Conservation (phyloP, 53 echinoderm and acorn worm genomes). For the Antedon mediterranea region DNA sequence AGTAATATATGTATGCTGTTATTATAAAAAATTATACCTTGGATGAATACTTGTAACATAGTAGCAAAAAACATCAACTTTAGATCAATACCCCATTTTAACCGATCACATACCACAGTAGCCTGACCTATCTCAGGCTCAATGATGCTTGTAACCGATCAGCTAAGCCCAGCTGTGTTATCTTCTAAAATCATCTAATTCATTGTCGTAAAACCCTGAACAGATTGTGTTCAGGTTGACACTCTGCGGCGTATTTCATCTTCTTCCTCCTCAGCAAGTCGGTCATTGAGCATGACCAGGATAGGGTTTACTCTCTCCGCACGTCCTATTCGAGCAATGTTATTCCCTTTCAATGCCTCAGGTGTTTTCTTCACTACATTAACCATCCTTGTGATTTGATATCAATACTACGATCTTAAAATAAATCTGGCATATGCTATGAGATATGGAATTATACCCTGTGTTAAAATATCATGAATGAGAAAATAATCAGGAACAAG, state of each 20-base stretch:
- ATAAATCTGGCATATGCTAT: neutral
- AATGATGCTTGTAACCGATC: neutral
- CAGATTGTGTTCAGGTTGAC: neutral
- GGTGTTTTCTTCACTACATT: neutral
- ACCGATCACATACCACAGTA: neutral
- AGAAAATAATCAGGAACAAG: no score
- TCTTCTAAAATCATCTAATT: conserved; percentile 1
- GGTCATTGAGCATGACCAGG: neutral
- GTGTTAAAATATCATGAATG: neutral
- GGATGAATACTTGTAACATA: no score
- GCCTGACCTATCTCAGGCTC: neutral
- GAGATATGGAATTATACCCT: neutral
- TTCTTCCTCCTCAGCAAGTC: neutral
- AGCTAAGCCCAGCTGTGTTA: neutral
- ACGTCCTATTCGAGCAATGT: neutral
- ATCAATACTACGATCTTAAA: neutral
- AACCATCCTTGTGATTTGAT: neutral
- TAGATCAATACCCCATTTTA: neutral
- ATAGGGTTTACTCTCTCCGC: neutral
- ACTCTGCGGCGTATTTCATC: neutral
- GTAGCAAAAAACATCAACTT: neutral
- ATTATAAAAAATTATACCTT: no score
- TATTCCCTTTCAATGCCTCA: neutral
- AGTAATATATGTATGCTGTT: no score
- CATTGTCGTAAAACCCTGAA: neutral